Evolutionary conservation across 2,113 vertebrate genomes (phyloP).

Genomic region (Vidua chalybeata): DNA sequence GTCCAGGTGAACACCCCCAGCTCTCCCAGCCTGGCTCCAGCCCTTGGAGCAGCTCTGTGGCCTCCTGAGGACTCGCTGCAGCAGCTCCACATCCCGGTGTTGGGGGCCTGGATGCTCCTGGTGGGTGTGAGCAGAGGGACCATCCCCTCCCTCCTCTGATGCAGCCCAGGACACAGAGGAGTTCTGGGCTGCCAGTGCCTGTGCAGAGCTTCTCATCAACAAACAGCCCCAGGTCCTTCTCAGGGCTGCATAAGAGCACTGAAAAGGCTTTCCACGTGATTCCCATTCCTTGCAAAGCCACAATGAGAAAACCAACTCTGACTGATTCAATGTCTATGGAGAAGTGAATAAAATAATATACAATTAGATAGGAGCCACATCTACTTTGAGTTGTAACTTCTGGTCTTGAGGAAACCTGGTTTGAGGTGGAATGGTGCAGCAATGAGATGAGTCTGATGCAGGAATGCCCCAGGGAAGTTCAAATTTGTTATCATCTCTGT

Average conservation of each 20-base stretch:
- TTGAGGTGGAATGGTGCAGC: background rate
- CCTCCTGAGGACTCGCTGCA: rapidly evolving
- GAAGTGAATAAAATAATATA: background rate
- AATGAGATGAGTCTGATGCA: background rate
- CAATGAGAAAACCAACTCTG: background rate
- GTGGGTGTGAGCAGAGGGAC: background rate
- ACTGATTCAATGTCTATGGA: background rate
- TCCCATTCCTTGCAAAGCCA: background rate
- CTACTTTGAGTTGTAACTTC: background rate
- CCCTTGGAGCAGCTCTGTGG: background rate
- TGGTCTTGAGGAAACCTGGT: background rate
- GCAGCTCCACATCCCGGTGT: background rate
- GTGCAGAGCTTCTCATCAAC: background rate
- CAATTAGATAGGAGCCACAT: background rate
- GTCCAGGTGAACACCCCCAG: background rate
- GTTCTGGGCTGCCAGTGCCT: background rate
- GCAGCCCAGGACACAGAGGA: background rate
- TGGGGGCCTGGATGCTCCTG: background rate
- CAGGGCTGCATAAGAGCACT: background rate
- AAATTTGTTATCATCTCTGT: background rate
- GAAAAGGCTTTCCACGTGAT: background rate
- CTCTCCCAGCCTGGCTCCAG: background rate
- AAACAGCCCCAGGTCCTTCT: background rate
- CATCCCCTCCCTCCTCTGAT: no score
- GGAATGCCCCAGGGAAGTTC: background rate